Conservation (phyloP, 2,888 invertebrate species). For the Drosophila kanekoi region DNA sequence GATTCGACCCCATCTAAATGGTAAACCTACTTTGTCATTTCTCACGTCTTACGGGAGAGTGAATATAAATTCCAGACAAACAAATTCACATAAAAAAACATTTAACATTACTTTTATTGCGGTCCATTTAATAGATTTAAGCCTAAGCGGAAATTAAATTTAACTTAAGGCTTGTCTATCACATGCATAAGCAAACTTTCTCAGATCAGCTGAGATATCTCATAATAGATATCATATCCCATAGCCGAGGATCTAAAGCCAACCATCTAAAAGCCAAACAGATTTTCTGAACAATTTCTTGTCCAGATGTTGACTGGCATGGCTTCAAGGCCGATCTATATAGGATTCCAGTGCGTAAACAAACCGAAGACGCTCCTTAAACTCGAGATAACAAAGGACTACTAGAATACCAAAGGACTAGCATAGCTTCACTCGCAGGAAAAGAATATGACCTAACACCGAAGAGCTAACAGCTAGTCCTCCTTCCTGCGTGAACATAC, state of each 20-base stretch:
- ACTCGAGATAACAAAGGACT: slow-evolving; percentile 1
- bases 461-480: too few relatives aligned
- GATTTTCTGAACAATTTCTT: too few relatives aligned
- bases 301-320: too few relatives aligned
- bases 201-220: too few relatives aligned
- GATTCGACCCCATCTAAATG: slow-evolving; percentile 55
- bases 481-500: too few relatives aligned
- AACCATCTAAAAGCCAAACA: too few relatives aligned
- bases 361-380: background rate
- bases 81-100: slow-evolving; percentile 54
- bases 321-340: too few relatives aligned
- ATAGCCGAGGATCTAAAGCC: too few relatives aligned
- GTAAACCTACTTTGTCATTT: slow-evolving; percentile 43
- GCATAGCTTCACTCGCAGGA: background rate
- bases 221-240: too few relatives aligned
- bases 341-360: too few relatives aligned
- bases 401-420: background rate
- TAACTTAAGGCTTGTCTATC: background rate
- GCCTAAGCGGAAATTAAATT: slow-evolving; percentile 21
- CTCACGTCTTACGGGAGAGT: slow-evolving; percentile 27
- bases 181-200: too few relatives aligned
- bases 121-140: slow-evolving; percentile 31
- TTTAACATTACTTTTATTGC: slow-evolving; percentile 56
- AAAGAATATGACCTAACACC: too few relatives aligned
- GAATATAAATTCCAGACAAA: slow-evolving; percentile 45